A percentile compares a stretch with the other conserved stretches of the same genome.
These are phyloP conservation scores for Echeneis naucrates DNA, from an alignment of 2,797 vertebrate genomes.

Conservation along the genomic window DNA sequence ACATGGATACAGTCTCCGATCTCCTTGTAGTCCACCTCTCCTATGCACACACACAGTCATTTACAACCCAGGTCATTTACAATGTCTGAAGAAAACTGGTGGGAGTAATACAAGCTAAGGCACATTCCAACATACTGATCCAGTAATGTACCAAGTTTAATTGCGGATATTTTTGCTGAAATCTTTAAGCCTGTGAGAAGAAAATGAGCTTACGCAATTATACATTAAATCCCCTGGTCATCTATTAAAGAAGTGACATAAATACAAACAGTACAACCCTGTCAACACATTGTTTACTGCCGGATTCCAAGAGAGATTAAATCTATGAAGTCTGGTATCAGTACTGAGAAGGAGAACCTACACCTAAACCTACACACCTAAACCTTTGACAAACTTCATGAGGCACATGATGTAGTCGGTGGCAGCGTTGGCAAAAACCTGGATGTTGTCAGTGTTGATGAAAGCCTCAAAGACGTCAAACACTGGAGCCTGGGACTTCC, in stretches of 20 bases:
- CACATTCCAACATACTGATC: too few species aligned
- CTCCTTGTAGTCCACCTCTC: slow-evolving; percentile 94
- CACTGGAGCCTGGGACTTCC: slow-evolving; percentile 94
- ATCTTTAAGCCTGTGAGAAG: neutral
- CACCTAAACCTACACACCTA: too few species aligned
- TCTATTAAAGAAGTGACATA: neutral
- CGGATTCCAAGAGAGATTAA: too few species aligned
- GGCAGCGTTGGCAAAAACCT: slow-evolving; percentile 97
- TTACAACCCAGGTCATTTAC: neutral
- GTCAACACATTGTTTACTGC: neutral
- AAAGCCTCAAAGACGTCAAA: slow-evolving; percentile 99
- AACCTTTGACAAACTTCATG: slow-evolving; percentile 98
- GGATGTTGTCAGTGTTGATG: slow-evolving; percentile 97
- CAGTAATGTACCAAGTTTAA: too few species aligned
- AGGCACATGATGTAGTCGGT: slow-evolving; percentile 99
- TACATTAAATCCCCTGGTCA: neutral
- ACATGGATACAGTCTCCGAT: slow-evolving; percentile 90
- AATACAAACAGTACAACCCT: neutral
- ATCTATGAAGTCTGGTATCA: neutral
- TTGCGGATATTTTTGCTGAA: too few species aligned
- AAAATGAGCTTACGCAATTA: neutral
- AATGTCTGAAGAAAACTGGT: too few species aligned
- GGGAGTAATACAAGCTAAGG: too few species aligned
- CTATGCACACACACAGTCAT: slow-evolving; percentile 69
- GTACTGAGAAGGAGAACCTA: slow-evolving; percentile 1